Evolutionary conservation across 1,140 invertebrate species (phyloP).

Genomic region (Plodia interpunctella): DNA sequence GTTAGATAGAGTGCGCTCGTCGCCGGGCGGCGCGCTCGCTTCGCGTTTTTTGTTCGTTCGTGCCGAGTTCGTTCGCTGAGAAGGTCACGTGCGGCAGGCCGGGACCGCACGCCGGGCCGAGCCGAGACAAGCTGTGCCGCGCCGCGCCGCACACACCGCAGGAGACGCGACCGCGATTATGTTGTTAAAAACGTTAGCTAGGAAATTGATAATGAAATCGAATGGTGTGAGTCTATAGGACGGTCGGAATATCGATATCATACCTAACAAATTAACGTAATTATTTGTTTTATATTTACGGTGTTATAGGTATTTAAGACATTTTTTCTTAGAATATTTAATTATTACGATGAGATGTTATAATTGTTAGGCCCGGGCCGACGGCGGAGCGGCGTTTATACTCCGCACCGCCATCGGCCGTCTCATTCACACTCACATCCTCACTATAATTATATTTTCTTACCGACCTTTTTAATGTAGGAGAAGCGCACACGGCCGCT

Average conservation of each 20-base stretch:
- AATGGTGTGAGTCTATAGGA: constrained; percentile 72
- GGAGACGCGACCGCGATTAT: constrained; percentile 69
- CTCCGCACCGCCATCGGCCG: constrained; percentile 55
- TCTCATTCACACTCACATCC: constrained; percentile 72
- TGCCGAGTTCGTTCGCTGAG: constrained; percentile 66
- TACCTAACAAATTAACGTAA: constrained; percentile 77
- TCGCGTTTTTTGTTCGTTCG: constrained; percentile 68
- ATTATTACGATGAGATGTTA: constrained; percentile 75
- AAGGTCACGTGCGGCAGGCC: constrained; percentile 30
- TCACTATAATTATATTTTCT: constrained; percentile 77
- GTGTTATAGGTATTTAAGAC: constrained; percentile 77
- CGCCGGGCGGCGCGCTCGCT: constrained; percentile 61
- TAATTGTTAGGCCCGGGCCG: constrained; percentile 70
- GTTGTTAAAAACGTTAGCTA: constrained; percentile 75
- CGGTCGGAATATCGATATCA: constrained; percentile 74
- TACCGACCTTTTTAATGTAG: constrained; percentile 74
- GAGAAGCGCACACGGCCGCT: constrained; percentile 75
- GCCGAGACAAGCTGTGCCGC: constrained; percentile 21
- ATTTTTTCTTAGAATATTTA: constrained; percentile 77
- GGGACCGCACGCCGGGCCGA: no score
- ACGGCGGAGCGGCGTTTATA: constrained; percentile 50
- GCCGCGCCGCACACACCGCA: constrained; percentile 50
- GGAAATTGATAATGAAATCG: constrained; percentile 76
- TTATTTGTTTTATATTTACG: constrained; percentile 77
- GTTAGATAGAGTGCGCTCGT: constrained; percentile 63